Base-by-base conservation (phyloP, 2,888 invertebrate genomes). In the Coronaproctus castanopsis region DNA sequence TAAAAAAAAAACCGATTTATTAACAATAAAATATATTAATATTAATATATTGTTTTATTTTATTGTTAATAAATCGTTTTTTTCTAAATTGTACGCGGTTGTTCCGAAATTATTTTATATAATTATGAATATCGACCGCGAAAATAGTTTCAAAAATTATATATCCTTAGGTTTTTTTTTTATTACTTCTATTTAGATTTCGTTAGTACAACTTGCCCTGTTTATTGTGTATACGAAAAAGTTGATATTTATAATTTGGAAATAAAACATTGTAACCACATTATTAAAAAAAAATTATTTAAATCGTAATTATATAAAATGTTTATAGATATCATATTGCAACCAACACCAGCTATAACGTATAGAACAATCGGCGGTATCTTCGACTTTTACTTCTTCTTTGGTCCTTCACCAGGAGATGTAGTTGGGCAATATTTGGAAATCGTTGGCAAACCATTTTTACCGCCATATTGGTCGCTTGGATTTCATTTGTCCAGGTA, bases 391-490 rank as follows among this genome's bases (percentile, higher is more conserved):
- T 83, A 82, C 69, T 74, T 90, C 63, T 80, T 90, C 68, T 65
- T 83, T 67, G 91, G 90, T 0, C 85, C 87, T 0, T 74, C 78
- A 0, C 87, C 91, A 0, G 67, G 73, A 3, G 78, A 80, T 24
- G 85, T 85, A 10, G 71, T 80, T 1, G 69, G 73, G 21, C 85
- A 86, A 69, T 85, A 85, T 68, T 78, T 82, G 0, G 76, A 76
- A 61, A 67, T 85, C 2, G 77, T 90, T 14, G 89, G 89, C 0
- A 74, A 78, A 61, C 87, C 90, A 0, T 78, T 79, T 68, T 77
- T 91, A 77, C 90, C 90, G 1, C 88, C 91, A 0, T 87, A 85
- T 69, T 92, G 91, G 91, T 76, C 83, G 0, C 76, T 92, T 0
- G 92, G 91, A 1, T 91, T 88, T 71, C 91, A 92, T 72, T 73